Evolutionary conservation across 2,113 vertebrate genomes (phyloP), one percentile per base, ranked within the genome.

Genomic region (Campylomormyrus tamandua): DNA sequence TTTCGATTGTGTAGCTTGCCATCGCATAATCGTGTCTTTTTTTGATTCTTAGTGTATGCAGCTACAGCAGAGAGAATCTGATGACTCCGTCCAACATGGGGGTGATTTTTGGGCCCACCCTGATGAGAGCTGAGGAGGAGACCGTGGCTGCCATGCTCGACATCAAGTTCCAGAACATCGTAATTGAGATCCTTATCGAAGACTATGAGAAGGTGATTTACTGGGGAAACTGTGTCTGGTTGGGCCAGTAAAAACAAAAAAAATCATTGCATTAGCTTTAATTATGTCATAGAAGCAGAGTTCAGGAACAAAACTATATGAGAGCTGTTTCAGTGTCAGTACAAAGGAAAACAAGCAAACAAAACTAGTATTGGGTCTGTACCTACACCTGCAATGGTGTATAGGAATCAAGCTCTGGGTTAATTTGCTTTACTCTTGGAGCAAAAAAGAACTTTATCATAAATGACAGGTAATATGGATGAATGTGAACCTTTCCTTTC

Each of bases 161-260:
- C 90, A 99, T 99, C 93, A 99, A 99, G 94, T 99, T 99, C 93
- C 98, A 99, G 92, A 99, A 99, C 93, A 99, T 99, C 0, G 97
- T 99, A 0, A 96, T 98, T 0, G 98, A 99, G 95, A 98, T 99
- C 93, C 95, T 99, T 87, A 99, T 99, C 0, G 98, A 99, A 91
- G 97, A 98, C 91, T 96, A 96, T 70, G 94, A 95, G 91, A 99
- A 98, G 97, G 98, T 99, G 95, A 1, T 15, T 90, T 27, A 45
- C n/a, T 13, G 31, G 56, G 87, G 31, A 58, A 62, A 19, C 53
- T 58, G 62, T 42, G 74, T 35, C n/a, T 66, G 58, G 58, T 8
- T 66, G n/a, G n/a, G n/a, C 62, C n/a, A 11, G 62, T 11, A 27
- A 13, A 66, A 42, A 42, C 39, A 42, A 27, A n/a, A 17, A 62